phyloP scores from a whole-genome alignment of 2,797 vertebrate genomes.

The Characodon lateralis region DNA sequence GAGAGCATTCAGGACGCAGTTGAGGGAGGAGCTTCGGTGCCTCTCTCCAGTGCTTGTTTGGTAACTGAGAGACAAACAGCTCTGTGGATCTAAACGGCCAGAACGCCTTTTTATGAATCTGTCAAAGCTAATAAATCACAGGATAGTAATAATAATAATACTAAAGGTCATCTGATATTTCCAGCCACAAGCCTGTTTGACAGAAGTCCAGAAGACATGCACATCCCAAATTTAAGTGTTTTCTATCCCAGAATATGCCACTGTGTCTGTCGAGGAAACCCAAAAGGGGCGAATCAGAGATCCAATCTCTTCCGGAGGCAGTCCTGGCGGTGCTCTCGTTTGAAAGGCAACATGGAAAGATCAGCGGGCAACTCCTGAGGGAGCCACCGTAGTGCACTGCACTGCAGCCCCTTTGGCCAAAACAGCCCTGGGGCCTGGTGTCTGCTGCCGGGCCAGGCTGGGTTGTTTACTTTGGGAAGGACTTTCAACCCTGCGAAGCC shows the following conservation, averaged over 20 bases:
- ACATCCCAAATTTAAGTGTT: slow-evolving; percentile 39
- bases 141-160: slow-evolving; percentile 14
- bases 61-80: slow-evolving; percentile 11
- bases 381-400: slow-evolving; percentile 53
- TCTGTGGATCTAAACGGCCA: slow-evolving; percentile 18
- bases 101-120: slow-evolving; percentile 41
- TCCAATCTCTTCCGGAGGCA: slow-evolving; percentile 82
- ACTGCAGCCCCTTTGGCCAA: slow-evolving; percentile 49
- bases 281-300: slow-evolving; percentile 82
- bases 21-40: slow-evolving; percentile 28
- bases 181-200: slow-evolving; percentile 10
- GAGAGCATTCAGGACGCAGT: neutral
- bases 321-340: slow-evolving; percentile 55
- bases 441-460: slow-evolving; percentile 34
- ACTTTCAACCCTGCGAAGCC: slow-evolving; percentile 71
- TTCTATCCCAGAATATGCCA: slow-evolving; percentile 53
- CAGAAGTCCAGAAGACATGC: slow-evolving; percentile 15
- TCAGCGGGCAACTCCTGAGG: slow-evolving; percentile 72
- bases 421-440: slow-evolving; percentile 61
- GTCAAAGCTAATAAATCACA: slow-evolving; percentile 29
- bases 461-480: slow-evolving; percentile 71
- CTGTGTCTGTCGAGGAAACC: slow-evolving; percentile 77
- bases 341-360: slow-evolving; percentile 72
- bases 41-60: slow-evolving; percentile 20
- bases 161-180: slow-evolving; percentile 7